Evolutionary conservation across 2,113 vertebrate genomes (phyloP).

Genomic region (Poecilia latipinna): DNA sequence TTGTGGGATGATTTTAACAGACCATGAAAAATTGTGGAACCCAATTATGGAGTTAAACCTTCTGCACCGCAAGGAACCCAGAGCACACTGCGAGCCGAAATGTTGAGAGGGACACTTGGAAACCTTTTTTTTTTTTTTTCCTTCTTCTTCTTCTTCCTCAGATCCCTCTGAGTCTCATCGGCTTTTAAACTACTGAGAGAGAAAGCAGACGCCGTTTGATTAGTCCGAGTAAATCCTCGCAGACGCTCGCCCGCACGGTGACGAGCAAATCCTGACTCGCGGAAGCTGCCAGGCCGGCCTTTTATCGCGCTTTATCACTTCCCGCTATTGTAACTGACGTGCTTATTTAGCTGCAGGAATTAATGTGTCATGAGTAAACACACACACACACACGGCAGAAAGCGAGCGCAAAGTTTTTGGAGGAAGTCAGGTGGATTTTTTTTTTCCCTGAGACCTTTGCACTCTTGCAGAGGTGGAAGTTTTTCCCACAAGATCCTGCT

Average conservation of each 20-base stretch:
- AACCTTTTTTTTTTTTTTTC: constrained; percentile 26
- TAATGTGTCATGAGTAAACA: neutral
- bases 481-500: constrained; percentile 48
- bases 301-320: constrained; percentile 4
- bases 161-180: constrained; percentile 36
- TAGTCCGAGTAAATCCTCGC: constrained; percentile 34
- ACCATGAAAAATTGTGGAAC: constrained; percentile 42
- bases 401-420: neutral
- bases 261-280: constrained; percentile 15
- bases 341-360: constrained; percentile 10
- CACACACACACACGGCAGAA: neutral
- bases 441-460: constrained; percentile 38
- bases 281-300: constrained; percentile 2
- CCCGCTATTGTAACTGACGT: neutral
- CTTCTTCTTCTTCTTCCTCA: neutral
- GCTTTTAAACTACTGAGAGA: constrained; percentile 53
- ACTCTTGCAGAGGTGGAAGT: constrained; percentile 51
- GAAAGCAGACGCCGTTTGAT: constrained; percentile 60
- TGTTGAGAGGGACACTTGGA: constrained; percentile 38
- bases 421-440: constrained; percentile 70
- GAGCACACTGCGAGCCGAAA: constrained; percentile 37
- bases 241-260: constrained; percentile 4
- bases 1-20: constrained; percentile 54
- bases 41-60: constrained; percentile 31
- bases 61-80: constrained; percentile 31